phyloP scores from a whole-genome alignment of 2,797 vertebrate genomes.

The Tenualosa ilisha region DNA sequence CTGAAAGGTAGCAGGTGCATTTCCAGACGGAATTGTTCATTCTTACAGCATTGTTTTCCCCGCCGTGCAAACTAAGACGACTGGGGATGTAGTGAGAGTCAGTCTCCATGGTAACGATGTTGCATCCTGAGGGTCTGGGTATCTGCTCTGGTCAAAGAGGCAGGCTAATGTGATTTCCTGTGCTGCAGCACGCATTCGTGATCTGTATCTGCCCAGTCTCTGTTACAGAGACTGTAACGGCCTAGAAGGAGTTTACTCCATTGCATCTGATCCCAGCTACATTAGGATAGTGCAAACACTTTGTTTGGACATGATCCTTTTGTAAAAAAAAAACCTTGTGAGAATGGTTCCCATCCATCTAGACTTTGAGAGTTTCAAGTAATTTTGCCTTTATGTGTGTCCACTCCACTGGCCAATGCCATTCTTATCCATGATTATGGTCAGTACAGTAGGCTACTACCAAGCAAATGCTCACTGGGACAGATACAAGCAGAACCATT shows the following conservation, averaged over 20 bases:
- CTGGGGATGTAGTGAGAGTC: constrained; percentile 32
- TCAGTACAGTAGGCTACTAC: too few relatives aligned
- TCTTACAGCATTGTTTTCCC: constrained; percentile 8
- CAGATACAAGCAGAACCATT: too few relatives aligned
- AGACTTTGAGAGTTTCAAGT: background rate
- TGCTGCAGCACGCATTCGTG: constrained; percentile 60
- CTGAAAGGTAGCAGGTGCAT: background rate
- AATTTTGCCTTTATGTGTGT: too few relatives aligned
- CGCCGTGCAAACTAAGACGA: background rate
- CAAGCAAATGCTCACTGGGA: too few relatives aligned
- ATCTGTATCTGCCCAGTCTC: constrained; percentile 60
- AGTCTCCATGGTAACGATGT: constrained; percentile 68
- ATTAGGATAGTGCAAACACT: background rate
- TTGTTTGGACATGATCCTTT: background rate
- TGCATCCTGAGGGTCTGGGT: constrained; percentile 56
- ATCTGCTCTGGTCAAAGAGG: constrained; percentile 57
- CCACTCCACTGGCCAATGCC: too few relatives aligned
- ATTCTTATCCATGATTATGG: too few relatives aligned
- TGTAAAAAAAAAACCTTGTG: background rate
- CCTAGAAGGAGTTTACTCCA: background rate
- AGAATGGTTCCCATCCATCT: background rate
- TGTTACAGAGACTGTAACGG: background rate
- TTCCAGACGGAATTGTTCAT: background rate
- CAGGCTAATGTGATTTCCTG: constrained; percentile 72
- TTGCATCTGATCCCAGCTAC: background rate